Base-by-base conservation (phyloP, 2,113 vertebrate species). In the Uria lomvia region DNA sequence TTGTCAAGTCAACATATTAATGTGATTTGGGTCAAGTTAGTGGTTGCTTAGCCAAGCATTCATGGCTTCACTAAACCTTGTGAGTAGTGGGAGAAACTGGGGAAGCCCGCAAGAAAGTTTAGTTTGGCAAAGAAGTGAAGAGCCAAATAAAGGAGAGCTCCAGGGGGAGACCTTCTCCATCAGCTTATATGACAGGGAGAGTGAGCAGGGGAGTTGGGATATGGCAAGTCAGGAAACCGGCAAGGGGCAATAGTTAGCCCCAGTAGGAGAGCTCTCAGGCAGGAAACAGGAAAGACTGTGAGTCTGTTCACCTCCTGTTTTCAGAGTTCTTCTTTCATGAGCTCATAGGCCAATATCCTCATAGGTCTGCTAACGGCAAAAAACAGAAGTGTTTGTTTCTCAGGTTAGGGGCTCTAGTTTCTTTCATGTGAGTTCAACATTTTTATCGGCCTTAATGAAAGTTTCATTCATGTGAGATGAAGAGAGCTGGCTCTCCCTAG, bases 321-420 rank as follows among this genome's bases (percentile, higher is more conserved):
- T 86, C 70, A 82, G 75, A 96, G 91, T 92, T 95, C 55, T 68
- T 85, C 70, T 84, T 85, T 89, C 67, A 91, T 97, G 96, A 97
- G 89, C 76, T 97, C 93, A 95, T 87, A 94, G 66, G 66, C 74
- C 74, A 80, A 29, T 90, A 94, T 65, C 67, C 86, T 94, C 63
- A 34, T 50, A 92, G 86, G 60, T 95, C 88, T 90, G 58, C 82
- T 91, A 78, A 68, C 8, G 11, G 90, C 4, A 7, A 95, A 88
- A 95, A 66, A 92, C 71, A 96, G 78, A 96, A 92, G 12, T 62
- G 36, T 32, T 91, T 95, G 56, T 94, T 86, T 90, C 80, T 71
- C 62, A 73, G 73, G 50, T 86, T 90, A 76, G 36, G 52, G 29
- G 22, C 49, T 95, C 74, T 86, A 82, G 56, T 56, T 91, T 72